A percentile compares a stretch with the other conserved stretches of the same genome.
phyloP scores from a whole-genome alignment of 2,797 vertebrate genomes.

The Schizothorax lantsangensis region DNA sequence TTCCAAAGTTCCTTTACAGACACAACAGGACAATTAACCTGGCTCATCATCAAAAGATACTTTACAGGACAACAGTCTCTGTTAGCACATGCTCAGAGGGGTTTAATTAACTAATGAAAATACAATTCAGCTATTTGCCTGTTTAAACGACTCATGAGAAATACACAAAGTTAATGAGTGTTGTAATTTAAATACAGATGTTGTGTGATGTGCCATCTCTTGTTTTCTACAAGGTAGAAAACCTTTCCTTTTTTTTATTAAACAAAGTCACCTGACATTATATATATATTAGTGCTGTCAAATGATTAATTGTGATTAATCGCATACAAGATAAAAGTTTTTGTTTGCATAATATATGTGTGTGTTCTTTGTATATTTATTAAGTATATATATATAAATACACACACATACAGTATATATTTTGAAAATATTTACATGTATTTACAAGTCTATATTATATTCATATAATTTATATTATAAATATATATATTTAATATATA shows the following conservation, averaged over 20 bases:
- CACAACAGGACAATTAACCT: constrained; percentile 40
- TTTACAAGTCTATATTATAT: too few species aligned
- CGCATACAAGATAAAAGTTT: too few species aligned
- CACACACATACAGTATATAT: too few species aligned
- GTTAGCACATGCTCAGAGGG: background rate
- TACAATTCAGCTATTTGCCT: background rate
- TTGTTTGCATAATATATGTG: too few species aligned
- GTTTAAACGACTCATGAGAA: background rate
- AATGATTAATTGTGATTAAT: too few species aligned
- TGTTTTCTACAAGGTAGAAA: background rate
- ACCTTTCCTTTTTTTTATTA: background rate
- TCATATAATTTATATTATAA: too few species aligned
- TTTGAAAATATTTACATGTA: too few species aligned
- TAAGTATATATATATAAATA: too few species aligned
- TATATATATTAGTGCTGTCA: too few species aligned
- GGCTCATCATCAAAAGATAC: constrained; percentile 33
- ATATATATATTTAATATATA: too few species aligned
- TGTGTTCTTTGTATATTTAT: too few species aligned
- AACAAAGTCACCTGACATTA: background rate
- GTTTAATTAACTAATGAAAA: constrained; percentile 42
- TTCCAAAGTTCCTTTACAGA: constrained; percentile 28
- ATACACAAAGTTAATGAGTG: background rate
- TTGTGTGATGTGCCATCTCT: background rate
- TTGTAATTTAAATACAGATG: background rate
- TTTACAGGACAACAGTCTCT: constrained; percentile 45